Evolutionary conservation across 2,113 vertebrate species (phyloP), one percentile per base, ranked within the genome.

Genomic region (Mus spicilegus): DNA sequence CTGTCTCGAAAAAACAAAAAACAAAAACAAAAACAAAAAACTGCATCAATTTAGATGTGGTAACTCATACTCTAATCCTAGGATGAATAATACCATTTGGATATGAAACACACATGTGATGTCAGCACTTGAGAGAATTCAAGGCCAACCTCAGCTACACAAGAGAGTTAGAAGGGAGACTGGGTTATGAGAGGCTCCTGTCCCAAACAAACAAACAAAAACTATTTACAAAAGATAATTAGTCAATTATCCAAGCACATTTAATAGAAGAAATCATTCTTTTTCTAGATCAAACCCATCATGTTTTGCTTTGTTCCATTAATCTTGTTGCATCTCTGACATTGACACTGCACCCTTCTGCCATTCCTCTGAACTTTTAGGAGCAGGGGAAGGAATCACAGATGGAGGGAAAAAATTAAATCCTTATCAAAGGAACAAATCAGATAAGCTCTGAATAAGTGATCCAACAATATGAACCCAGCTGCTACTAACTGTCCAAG

Each of bases 201-300:
- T 67, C 82, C 63, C 39, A 30, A 88, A 88, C 10, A n/a, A 42
- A 72, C 56, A 19, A 58, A 58, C 30, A 72, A 89, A 42, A 42
- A 4, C 51, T 84, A 17, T 78, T 84, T 78, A 72, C 56, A 65
- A 20, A 73, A 81, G 77, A 87, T 70, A 90, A 46, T 91, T 94
- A 91, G 61, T 46, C 84, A 93, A 73, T 93, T 87, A 91, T 69
- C 26, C n/a, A 42, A 61, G 28, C 24, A 77, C 39, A 63, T 77
- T 42, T 95, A 82, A 81, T 81, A 85, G 58, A 81, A 80, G 89
- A 95, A 90, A 56, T 56, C 56, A 69, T 63, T 91, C 8, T 87
- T 90, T 90, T 90, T 72, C 56, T n/a, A 87, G n/a, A 61, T 77
- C 46, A 91, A 69, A 89, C 93, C 63, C 67, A 39, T 63, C 17